A percentile compares a stretch with the other conserved stretches of the same genome.
Conservation (phyloP, 1,140 invertebrate species). For the Brachystomella parvula region DNA sequence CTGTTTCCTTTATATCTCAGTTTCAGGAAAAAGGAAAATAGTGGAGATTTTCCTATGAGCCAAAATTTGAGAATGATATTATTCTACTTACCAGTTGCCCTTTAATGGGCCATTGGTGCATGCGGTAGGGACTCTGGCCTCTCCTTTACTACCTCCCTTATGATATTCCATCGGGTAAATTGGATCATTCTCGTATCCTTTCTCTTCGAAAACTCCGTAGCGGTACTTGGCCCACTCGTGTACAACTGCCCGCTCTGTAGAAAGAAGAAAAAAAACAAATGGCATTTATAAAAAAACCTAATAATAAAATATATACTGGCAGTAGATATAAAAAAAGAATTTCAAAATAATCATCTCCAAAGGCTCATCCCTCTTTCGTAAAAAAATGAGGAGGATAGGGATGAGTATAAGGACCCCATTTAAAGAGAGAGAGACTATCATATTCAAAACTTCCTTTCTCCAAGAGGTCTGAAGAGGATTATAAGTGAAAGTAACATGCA, state of each 20-base stretch:
- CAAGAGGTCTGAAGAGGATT: not conserved
- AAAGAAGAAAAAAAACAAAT: conserved; percentile 6
- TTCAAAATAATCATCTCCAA: not conserved
- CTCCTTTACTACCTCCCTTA: conserved; percentile 8
- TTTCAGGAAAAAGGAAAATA: too few species aligned
- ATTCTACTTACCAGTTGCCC: conserved; percentile 30
- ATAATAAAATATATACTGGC: not conserved
- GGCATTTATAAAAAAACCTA: not conserved
- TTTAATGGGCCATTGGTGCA: conserved; percentile 35
- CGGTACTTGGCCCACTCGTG: conserved; percentile 49
- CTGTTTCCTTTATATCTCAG: too few species aligned
- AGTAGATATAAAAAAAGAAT: not conserved
- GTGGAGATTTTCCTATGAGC: too few species aligned
- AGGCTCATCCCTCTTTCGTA: not conserved
- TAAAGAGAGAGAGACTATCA: not conserved
- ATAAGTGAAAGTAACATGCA: conserved; percentile 20
- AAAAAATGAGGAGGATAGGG: not conserved
- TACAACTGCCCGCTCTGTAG: conserved; percentile 40
- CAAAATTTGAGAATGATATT: conserved; percentile 14
- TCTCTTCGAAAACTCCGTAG: conserved; percentile 49
- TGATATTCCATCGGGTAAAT: conserved; percentile 42
- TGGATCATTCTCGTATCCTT: conserved; percentile 42
- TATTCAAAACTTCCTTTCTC: too few species aligned
- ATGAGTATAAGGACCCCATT: not conserved
- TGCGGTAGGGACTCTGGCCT: conserved; percentile 21